Base-by-base conservation (phyloP, 2,888 invertebrate genomes). In the Hymenopus coronatus region DNA sequence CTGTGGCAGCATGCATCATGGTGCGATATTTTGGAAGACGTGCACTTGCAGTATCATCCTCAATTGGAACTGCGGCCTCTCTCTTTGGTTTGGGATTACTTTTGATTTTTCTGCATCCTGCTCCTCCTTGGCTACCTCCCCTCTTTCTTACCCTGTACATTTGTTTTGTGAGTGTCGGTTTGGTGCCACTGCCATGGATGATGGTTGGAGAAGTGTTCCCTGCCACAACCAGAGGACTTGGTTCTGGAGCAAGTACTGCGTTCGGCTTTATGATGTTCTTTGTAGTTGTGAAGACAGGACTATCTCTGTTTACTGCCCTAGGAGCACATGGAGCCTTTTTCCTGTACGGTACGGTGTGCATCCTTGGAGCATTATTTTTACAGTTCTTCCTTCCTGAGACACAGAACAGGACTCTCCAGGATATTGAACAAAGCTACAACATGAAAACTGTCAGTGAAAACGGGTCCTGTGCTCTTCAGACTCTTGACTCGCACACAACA, bases 201-300 rank as follows among this genome's bases (percentile, higher is more conserved):
- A 95, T 97, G 95, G 95, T 96, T 91, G 96, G 96, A 0, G 97
- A 97, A 93, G 91, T 91, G 54, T 96, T 96, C 91, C 95, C 96
- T 0, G 94, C 94, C 1, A 94, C 94, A 89, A 94, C 94, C 0
- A 93, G 96, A 70, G 96, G 96, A 0, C 92, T 96, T 0, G 96
- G 96, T 0, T 95, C 96, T 0, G 96, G 96, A 0, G 93, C 96
- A 15, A 95, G 95, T 87, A 94, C 96, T 1, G 95, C 95, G n/a
- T 94, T 95, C 54, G 95, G 95, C 0, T 96, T 96, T 91, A 92
- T 95, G 8, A 94, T 96, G 2, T 95, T 96, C 90, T 97, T 96
- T 91, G 91, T 94, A 2, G 95, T 96, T 1, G 96, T 97, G 2
- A 96, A 97, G 93, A 95, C 95, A 0, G 95, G 95, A 86, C 96